phyloP scores from a whole-genome alignment of 1,140 invertebrate species.

The Oscheius sp. region DNA sequence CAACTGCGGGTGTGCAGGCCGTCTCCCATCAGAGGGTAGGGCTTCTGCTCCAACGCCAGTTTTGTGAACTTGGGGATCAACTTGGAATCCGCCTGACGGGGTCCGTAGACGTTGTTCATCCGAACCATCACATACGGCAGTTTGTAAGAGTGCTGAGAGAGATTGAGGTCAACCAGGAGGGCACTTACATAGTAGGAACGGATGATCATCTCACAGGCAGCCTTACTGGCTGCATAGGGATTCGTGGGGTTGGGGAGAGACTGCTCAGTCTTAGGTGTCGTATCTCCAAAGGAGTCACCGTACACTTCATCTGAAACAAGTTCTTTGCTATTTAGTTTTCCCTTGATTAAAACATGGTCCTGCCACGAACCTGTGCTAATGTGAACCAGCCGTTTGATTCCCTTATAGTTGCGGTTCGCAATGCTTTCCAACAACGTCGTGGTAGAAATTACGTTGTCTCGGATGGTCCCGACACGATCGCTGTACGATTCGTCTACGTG shows the following conservation, averaged over 20 bases:
- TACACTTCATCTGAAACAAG: constrained; percentile 60
- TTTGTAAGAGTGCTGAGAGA: constrained; percentile 61
- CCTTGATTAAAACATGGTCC: background rate
- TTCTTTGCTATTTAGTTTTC: background rate
- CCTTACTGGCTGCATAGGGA: constrained; percentile 60
- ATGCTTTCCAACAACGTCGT: constrained; percentile 56
- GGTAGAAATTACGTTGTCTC: constrained; percentile 60
- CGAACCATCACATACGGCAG: constrained; percentile 61
- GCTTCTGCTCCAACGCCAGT: constrained; percentile 58
- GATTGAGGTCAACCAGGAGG: background rate
- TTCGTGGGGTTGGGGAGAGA: constrained; percentile 59
- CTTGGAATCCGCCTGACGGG: constrained; percentile 59
- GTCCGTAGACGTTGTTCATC: constrained; percentile 62
- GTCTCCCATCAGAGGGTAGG: constrained; percentile 61
- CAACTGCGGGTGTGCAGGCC: constrained; percentile 57
- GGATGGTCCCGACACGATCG: constrained; percentile 60
- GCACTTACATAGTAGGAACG: constrained; percentile 52
- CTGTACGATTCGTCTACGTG: constrained; percentile 61
- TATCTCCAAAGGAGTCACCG: constrained; percentile 54
- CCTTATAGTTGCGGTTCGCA: constrained; percentile 36
- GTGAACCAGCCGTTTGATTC: constrained; percentile 53
- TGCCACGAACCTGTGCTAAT: constrained; percentile 55
- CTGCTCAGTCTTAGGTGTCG: constrained; percentile 51
- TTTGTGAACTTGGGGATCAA: constrained; percentile 61
- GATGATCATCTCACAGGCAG: constrained; percentile 57